A percentile compares a stretch with the other conserved stretches of the same genome.
These are phyloP conservation scores for Dryomyza anilis DNA, from an alignment of 2,888 invertebrate genomes.

Conservation along the genomic window DNA sequence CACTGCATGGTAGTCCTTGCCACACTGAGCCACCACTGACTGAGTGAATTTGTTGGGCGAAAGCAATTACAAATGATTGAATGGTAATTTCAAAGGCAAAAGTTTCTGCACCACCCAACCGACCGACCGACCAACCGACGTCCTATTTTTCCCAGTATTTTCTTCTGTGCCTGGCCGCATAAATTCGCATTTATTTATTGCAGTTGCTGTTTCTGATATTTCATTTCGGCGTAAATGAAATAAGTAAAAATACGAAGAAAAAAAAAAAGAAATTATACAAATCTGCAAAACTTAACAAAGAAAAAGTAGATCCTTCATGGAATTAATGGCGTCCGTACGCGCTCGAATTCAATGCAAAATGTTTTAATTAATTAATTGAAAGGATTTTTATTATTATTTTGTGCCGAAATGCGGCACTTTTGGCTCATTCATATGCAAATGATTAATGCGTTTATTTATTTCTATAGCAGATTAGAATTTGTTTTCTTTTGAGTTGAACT, in stretches of 20 bases:
- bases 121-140: not conserved
- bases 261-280: not conserved
- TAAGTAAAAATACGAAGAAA: conserved; percentile 1
- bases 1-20: too few species aligned
- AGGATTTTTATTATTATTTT: conserved; percentile 49
- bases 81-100: conserved; percentile 49
- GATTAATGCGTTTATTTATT: conserved; percentile 58
- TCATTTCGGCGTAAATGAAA: conserved; percentile 44
- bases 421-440: conserved; percentile 55
- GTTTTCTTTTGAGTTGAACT: too few species aligned
- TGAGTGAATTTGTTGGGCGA: conserved; percentile 30
- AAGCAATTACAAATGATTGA: conserved; percentile 55
- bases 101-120: conserved; percentile 1
- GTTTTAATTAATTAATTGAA: conserved; percentile 60
- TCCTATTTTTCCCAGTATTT: not conserved
- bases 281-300: conserved; percentile 49
- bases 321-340: conserved; percentile 50
- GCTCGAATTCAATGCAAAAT: conserved; percentile 40
- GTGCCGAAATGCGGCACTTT: conserved; percentile 27
- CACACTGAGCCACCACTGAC: conserved; percentile 16
- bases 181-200: conserved; percentile 60
- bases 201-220: conserved; percentile 58
- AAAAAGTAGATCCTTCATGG: conserved; percentile 53
- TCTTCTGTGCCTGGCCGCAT: conserved; percentile 40
- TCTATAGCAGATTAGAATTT: too few species aligned